Base-by-base conservation (phyloP, 2,113 vertebrate genomes). In the Paradoxurus hermaphroditus region DNA sequence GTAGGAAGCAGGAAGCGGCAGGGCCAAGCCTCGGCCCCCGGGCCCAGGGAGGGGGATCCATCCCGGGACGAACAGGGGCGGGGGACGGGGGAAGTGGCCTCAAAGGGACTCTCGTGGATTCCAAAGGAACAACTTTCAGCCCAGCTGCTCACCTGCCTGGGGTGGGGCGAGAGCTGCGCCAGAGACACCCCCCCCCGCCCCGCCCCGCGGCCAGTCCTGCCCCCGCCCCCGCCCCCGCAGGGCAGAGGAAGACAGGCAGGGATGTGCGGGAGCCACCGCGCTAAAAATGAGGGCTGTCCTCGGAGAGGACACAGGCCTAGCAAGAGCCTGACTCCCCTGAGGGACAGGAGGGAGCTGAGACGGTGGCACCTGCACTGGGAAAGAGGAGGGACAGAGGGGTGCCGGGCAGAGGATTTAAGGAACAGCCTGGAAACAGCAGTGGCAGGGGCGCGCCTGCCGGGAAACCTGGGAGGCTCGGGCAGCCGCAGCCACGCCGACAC, bases 391-490 rank as follows among this genome's bases (percentile, higher is more conserved):
- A 19, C 23, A 68, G 7, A 15, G 7, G 31, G 1, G 3, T 1
- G 63, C 46, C 4, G 0, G 2, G 9, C 7, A 5, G 5, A 2
- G 15, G 9, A 3, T 21, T 8, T 7, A 11, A 53, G 21, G 14
- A 25, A 49, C 14, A 59, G 3, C 29, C 3, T 1, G 12, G 36
- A 59, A 59, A 53, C 39, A 44, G 78, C 44, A 15, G 49, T 14
- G 16, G 36, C 16, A 36, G 23, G 49, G 36, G 31, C 23, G 51
- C 1, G n/a, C 6, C 41, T 36, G 13, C 29, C 4, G 36, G 51
- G 13, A 46, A 21, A 34, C 23, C 0, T 1, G 1, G 4, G 12
- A 44, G 2, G 72, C 21, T 10, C 29, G 18, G 1, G 11, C 8
- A 46, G 36, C 65, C 4, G 29, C 3, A 27, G 56, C 19, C 25